Conservation (phyloP, 2,113 vertebrate species). For the Hydrochoerus hydrochaeris region DNA sequence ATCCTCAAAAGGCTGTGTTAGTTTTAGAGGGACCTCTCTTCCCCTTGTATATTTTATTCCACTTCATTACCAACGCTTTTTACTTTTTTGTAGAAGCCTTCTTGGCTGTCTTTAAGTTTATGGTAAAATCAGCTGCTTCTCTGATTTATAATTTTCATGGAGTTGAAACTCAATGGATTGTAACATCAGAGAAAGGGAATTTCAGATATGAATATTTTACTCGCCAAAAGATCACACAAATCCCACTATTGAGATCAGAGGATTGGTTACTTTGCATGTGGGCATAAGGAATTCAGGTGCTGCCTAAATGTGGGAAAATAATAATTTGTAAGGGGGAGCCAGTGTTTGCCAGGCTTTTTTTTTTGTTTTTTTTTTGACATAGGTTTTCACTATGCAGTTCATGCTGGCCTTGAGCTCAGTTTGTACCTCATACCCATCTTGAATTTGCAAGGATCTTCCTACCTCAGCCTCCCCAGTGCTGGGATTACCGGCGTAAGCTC, state of each 20-base stretch:
- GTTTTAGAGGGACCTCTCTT: background rate
- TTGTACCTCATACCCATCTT: too few species aligned
- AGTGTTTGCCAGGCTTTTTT: background rate
- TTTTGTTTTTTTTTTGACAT: too few species aligned
- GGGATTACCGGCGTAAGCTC: too few species aligned
- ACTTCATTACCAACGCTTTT: background rate
- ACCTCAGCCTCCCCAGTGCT: too few species aligned
- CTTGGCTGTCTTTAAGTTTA: background rate
- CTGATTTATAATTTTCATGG: conserved; percentile 32
- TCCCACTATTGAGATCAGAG: background rate
- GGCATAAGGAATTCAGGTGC: background rate
- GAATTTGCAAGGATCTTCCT: too few species aligned
- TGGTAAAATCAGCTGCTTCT: background rate
- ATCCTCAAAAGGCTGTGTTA: conserved; percentile 3
- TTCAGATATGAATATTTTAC: conserved; percentile 49
- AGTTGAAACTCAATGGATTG: conserved; percentile 19
- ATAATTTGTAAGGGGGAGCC: background rate
- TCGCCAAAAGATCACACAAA: background rate
- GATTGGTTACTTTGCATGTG: background rate
- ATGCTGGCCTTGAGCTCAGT: too few species aligned
- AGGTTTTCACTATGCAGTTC: too few species aligned
- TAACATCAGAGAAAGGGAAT: conserved; percentile 37
- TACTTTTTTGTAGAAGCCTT: background rate
- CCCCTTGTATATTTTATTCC: conserved; percentile 17
- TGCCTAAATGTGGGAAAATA: background rate